These are phyloP conservation scores for Timandra comae DNA, from an alignment of 2,888 invertebrate genomes.

Conservation along the genomic window DNA sequence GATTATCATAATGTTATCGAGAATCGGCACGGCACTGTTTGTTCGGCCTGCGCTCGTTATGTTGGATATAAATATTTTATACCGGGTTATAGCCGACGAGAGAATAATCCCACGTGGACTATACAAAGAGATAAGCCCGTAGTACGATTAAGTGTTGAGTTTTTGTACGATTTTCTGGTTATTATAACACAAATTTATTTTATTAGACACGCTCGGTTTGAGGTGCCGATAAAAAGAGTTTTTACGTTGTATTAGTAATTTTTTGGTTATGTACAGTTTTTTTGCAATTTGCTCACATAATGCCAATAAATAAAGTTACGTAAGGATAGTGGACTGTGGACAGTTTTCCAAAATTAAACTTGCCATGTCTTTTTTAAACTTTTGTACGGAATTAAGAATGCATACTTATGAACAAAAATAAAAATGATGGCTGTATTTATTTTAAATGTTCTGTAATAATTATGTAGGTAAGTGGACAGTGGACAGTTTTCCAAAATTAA, in stretches of 20 bases:
- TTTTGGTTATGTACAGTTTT: not conserved
- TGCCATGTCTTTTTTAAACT: no score
- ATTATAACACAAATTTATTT: conserved; percentile 12
- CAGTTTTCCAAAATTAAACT: no score
- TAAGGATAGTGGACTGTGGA: no score
- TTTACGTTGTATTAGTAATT: no score
- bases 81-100: conserved; percentile 38
- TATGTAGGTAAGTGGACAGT: no score
- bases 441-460: no score
- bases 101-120: conserved; percentile 43
- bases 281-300: no score
- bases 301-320: no score
- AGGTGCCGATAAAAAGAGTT: not conserved
- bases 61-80: conserved; percentile 58
- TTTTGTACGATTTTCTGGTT: conserved; percentile 30
- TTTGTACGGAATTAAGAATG: no score
- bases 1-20: conserved; percentile 8
- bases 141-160: conserved; percentile 45
- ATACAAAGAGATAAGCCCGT: conserved; percentile 48
- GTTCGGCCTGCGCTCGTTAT: conserved; percentile 32
- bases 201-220: conserved; percentile 1
- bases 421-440: no score
- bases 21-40: conserved; percentile 17
- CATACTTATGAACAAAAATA: no score
- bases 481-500: no score